A percentile compares a stretch with the other conserved stretches of the same genome.
Conservation (phyloP, 2,113 vertebrate species). For the Psophia crepitans region DNA sequence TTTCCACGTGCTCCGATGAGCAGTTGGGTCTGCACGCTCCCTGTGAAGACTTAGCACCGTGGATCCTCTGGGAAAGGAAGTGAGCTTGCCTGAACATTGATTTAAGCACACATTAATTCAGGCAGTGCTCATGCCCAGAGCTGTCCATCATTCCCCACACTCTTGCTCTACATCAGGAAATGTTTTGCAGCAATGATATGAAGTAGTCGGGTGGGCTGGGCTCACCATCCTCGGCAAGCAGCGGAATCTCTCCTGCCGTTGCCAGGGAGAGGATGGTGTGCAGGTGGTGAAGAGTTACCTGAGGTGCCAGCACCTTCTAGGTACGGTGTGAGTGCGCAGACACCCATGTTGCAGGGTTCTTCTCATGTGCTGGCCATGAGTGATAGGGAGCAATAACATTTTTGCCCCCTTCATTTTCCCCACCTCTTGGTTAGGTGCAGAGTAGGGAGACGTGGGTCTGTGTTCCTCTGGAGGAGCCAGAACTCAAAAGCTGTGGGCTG, state of each 20-base stretch:
- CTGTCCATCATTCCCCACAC: neutral
- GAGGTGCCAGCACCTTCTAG: neutral
- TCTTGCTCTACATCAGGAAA: neutral
- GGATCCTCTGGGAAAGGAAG: neutral
- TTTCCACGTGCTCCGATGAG: neutral
- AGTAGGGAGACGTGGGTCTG: neutral
- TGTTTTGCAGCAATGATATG: neutral
- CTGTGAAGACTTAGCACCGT: neutral
- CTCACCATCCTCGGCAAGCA: neutral
- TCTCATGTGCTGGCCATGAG: fast-evolving
- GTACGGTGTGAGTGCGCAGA: neutral
- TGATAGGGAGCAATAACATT: neutral
- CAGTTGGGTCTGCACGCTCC: fast-evolving
- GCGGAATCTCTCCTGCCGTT: neutral
- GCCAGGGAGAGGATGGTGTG: fast-evolving
- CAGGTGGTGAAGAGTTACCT: neutral
- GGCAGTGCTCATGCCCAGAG: neutral
- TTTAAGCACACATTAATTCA: neutral
- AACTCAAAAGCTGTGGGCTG: neutral
- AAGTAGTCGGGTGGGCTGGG: neutral
- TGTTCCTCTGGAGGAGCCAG: neutral
- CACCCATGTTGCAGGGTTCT: neutral
- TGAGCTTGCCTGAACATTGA: fast-evolving
- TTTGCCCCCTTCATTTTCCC: fast-evolving
- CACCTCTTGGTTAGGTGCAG: fast-evolving